Evolutionary conservation across 2,888 invertebrate species (phyloP).

Genomic region (Drosophila suboccidentalis): DNA sequence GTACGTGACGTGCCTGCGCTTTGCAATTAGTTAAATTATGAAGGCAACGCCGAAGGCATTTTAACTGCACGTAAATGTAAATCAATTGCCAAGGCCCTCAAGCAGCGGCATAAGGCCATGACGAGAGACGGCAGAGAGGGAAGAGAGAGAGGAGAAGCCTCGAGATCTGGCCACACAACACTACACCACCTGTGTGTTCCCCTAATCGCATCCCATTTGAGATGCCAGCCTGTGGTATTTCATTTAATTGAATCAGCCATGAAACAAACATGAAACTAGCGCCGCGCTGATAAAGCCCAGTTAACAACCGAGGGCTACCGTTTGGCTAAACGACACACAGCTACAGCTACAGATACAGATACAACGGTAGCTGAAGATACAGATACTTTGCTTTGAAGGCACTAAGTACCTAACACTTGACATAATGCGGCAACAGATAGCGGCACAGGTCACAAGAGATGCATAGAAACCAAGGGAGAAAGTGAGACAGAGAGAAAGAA

Average conservation of each 20-base stretch:
- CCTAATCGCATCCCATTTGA: slow-evolving; percentile 64
- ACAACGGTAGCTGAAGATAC: slow-evolving; percentile 14
- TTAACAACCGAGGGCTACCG: slow-evolving; percentile 49
- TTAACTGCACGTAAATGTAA: slow-evolving; percentile 73
- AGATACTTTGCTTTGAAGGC: slow-evolving; percentile 54
- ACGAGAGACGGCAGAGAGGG: slow-evolving; percentile 5
- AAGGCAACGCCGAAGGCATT: slow-evolving; percentile 58
- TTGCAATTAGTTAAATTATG: slow-evolving; percentile 80
- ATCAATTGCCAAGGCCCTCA: slow-evolving; percentile 48
- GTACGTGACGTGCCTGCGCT: slow-evolving; percentile 77
- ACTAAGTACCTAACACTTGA: slow-evolving; percentile 84
- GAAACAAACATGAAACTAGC: slow-evolving; percentile 60
- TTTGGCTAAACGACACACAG: slow-evolving; percentile 11
- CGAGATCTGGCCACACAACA: slow-evolving; percentile 42
- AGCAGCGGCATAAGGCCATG: slow-evolving; percentile 34
- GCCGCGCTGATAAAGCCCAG: slow-evolving; percentile 62
- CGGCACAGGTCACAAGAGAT: slow-evolving; percentile 66
- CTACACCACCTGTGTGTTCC: slow-evolving; percentile 65
- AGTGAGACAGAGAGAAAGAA: slow-evolving; percentile 3
- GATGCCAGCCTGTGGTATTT: slow-evolving; percentile 56
- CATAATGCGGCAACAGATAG: slow-evolving; percentile 76
- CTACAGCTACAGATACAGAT: slow-evolving; percentile 23
- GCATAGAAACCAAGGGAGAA: not conserved
- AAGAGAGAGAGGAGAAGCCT: not conserved
- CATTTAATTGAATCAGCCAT: slow-evolving; percentile 73